phyloP scores from a whole-genome alignment of 2,888 invertebrate genomes.

The Chloroclystis v-ata region DNA sequence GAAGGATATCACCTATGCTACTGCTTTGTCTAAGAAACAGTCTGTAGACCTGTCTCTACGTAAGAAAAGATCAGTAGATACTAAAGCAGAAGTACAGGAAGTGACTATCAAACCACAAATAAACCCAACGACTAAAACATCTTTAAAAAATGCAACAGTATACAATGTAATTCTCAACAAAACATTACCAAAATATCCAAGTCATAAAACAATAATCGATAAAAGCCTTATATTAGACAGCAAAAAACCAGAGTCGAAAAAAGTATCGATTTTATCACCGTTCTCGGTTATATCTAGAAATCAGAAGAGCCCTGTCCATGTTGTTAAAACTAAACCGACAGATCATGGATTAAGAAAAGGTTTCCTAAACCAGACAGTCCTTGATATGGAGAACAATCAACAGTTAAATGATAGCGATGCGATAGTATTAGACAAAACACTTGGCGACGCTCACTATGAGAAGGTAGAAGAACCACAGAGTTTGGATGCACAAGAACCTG shows the following conservation, averaged over 20 bases:
- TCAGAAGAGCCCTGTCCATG: conserved; percentile 44
- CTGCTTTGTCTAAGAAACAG: conserved; percentile 65
- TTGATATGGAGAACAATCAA: conserved; percentile 54
- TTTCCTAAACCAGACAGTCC: conserved; percentile 64
- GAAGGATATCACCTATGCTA: conserved; percentile 66
- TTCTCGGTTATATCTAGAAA: conserved; percentile 53
- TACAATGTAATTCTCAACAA: conserved; percentile 57
- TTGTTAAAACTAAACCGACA: conserved; percentile 39
- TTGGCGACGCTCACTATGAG: conserved; percentile 52
- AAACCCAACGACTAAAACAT: background rate
- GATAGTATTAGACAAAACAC: conserved; percentile 51
- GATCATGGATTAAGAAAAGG: conserved; percentile 39
- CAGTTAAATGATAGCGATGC: conserved; percentile 47
- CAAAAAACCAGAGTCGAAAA: background rate
- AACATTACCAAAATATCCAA: conserved; percentile 25
- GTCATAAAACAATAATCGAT: conserved; percentile 7
- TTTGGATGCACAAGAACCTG: conserved; percentile 50
- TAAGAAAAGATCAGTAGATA: conserved; percentile 51
- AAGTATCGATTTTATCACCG: conserved; percentile 35
- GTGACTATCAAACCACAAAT: conserved; percentile 29
- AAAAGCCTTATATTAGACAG: conserved; percentile 3
- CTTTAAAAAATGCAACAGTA: conserved; percentile 35
- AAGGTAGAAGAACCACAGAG: conserved; percentile 44
- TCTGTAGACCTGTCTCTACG: conserved; percentile 64
- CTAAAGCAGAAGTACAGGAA: conserved; percentile 15